Percentiles rank a stretch among this genome's conserved stretches.
Conservation (phyloP, 2,113 vertebrate genomes). For the Acanthisitta chloris region DNA sequence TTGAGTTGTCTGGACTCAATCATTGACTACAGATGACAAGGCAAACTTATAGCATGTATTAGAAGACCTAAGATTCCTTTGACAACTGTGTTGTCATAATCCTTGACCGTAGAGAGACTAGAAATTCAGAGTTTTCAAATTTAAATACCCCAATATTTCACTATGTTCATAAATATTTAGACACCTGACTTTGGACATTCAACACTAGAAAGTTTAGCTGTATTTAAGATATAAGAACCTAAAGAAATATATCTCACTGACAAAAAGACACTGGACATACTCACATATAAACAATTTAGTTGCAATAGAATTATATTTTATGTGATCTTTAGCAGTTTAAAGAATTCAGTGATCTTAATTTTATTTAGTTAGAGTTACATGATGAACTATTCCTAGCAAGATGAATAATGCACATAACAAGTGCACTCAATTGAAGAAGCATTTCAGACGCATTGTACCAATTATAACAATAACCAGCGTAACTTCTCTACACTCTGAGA, state of each 20-base stretch:
- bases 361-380: not conserved
- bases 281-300: not conserved
- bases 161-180: not conserved
- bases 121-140: not conserved
- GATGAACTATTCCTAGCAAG: not conserved
- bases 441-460: not conserved
- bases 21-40: not conserved
- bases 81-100: not conserved
- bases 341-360: not conserved
- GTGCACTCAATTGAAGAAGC: not conserved
- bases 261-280: not conserved
- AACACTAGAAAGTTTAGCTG: not conserved
- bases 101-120: not conserved
- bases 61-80: not conserved
- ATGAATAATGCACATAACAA: not conserved
- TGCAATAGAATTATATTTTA: not conserved
- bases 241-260: not conserved
- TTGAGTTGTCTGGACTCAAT: not conserved
- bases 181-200: not conserved
- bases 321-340: not conserved
- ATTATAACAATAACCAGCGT: not conserved
- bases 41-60: not conserved
- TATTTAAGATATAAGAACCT: not conserved
- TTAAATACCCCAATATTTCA: not conserved
- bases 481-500: not conserved